These are phyloP conservation scores for Campaea margaritaria DNA, from an alignment of 2,888 invertebrate genomes.

Conservation along the genomic window DNA sequence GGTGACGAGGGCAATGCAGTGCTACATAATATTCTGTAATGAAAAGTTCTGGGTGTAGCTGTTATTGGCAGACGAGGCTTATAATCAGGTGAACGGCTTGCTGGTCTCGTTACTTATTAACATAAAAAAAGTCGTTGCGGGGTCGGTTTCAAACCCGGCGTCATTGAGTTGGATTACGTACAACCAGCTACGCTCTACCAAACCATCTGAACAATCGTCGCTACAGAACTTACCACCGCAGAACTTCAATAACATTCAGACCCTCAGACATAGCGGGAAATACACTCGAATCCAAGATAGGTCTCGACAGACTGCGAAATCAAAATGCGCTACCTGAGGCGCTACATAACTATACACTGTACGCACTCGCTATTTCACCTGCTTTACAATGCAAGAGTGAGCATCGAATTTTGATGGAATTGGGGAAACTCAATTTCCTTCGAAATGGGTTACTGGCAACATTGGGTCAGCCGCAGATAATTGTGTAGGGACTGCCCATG, in stretches of 20 bases:
- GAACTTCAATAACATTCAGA: neutral
- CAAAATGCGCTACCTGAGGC: conserved; percentile 14
- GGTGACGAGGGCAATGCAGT: too few species aligned
- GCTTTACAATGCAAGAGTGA: conserved; percentile 79
- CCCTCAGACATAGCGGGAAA: too few species aligned
- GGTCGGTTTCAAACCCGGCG: too few species aligned
- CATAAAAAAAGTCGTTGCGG: too few species aligned
- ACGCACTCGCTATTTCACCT: conserved; percentile 37
- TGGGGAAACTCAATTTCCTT: conserved; percentile 80
- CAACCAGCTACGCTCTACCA: neutral
- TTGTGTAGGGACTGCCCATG: conserved; percentile 73
- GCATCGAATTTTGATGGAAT: conserved; percentile 79
- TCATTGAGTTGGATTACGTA: too few species aligned
- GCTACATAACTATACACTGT: neutral
- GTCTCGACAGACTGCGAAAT: conserved; percentile 5
- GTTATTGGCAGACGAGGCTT: too few species aligned
- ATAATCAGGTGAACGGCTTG: too few species aligned
- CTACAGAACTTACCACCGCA: neutral
- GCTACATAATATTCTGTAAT: too few species aligned
- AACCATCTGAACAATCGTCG: conserved; percentile 9
- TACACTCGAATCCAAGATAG: neutral
- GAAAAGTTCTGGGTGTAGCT: too few species aligned
- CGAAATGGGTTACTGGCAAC: conserved; percentile 74
- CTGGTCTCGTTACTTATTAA: too few species aligned
- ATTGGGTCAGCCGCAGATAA: conserved; percentile 73